Conservation (phyloP, 2,888 invertebrate species). For the Harpalus rubripes region DNA sequence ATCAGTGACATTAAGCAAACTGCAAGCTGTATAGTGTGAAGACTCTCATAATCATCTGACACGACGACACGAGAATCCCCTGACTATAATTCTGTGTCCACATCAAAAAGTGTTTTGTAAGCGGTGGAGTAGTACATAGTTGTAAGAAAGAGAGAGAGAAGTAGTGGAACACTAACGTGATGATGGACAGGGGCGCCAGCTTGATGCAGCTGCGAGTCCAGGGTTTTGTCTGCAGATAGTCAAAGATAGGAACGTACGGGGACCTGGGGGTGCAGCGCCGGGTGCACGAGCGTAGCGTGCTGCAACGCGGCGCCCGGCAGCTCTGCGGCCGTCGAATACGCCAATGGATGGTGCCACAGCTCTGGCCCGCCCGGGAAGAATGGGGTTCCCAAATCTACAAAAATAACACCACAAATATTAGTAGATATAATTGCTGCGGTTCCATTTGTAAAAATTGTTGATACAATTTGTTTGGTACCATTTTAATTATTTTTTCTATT, state of each 20-base stretch:
- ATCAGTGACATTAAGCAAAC: background rate
- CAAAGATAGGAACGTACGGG: constrained; percentile 98
- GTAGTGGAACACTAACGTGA: constrained; percentile 78
- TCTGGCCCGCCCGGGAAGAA: constrained; percentile 97
- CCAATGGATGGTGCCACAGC: constrained; percentile 95
- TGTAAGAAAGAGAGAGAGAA: constrained; percentile 11
- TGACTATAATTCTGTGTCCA: background rate
- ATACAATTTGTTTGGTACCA: no score
- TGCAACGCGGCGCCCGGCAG: constrained; percentile 90
- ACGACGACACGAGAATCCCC: background rate
- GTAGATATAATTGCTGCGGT: no score
- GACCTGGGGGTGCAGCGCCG: constrained; percentile 98
- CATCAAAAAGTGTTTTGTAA: constrained; percentile 19
- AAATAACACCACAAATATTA: constrained; percentile 64
- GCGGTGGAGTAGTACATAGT: constrained; percentile 7
- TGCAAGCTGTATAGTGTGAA: background rate
- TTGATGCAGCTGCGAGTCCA: constrained; percentile 79
- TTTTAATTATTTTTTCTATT: no score
- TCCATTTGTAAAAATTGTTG: no score
- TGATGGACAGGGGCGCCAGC: constrained; percentile 80
- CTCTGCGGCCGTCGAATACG: constrained; percentile 88
- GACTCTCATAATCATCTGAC: background rate
- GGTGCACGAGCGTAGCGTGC: constrained; percentile 95
- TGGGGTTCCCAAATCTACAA: constrained; percentile 94
- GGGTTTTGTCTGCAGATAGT: constrained; percentile 94